Evolutionary conservation across 2,113 vertebrate species (phyloP).

Genomic region (Telmatochromis sp.): DNA sequence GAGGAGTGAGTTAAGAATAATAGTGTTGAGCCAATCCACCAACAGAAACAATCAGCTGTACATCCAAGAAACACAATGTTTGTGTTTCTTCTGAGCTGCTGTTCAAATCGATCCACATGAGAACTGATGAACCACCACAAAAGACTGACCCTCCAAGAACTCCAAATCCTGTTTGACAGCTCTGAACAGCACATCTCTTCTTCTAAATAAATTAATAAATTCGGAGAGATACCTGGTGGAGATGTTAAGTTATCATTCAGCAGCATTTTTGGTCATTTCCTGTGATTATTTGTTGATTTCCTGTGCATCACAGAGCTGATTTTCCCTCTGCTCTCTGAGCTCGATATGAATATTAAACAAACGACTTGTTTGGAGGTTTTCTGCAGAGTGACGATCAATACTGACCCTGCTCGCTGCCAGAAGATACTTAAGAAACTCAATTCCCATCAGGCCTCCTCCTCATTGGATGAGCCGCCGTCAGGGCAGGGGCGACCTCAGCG

Average conservation of each 20-base stretch:
- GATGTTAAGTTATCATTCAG: background rate
- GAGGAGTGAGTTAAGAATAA: background rate
- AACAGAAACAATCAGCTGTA: background rate
- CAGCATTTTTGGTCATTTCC: background rate
- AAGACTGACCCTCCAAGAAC: background rate
- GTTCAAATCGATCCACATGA: background rate
- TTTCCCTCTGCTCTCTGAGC: background rate
- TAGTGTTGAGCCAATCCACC: background rate
- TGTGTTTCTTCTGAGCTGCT: background rate
- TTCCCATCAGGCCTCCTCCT: conserved; percentile 1
- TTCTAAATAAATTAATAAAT: background rate
- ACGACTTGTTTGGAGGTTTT: background rate
- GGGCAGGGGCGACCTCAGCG: conserved; percentile 3
- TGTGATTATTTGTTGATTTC: background rate
- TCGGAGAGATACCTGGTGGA: background rate
- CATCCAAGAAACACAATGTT: background rate
- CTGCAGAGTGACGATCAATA: background rate
- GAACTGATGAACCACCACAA: background rate
- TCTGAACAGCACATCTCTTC: background rate
- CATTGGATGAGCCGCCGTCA: conserved; percentile 20
- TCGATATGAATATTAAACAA: background rate
- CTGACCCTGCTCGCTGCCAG: background rate
- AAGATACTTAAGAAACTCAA: background rate
- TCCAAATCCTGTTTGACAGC: background rate
- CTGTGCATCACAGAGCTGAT: background rate